Conservation (phyloP, 2,797 vertebrate species). For the Erpetoichthys calabaricus region DNA sequence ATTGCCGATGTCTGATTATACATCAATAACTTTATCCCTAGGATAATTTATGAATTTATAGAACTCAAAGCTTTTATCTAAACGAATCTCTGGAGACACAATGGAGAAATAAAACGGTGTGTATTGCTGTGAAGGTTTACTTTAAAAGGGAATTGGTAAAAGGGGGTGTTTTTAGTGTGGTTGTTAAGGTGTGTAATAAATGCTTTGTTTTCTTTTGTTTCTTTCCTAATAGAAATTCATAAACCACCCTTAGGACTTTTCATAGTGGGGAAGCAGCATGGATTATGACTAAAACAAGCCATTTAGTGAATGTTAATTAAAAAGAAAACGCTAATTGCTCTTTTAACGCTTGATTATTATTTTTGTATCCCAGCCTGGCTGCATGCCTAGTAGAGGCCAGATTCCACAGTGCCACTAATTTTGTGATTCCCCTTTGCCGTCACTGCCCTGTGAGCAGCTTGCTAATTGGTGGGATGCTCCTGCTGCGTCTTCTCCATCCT, state of each 20-base stretch:
- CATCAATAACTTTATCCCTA: conserved; percentile 47
- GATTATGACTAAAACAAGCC: no score
- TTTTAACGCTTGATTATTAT: no score
- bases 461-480: conserved; percentile 68
- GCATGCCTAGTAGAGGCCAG: no score
- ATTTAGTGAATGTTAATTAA: no score
- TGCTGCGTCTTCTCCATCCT: conserved; percentile 52
- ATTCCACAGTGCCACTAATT: conserved; percentile 28
- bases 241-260: no score
- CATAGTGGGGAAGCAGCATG: no score
- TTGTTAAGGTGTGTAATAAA: conserved; percentile 17
- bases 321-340: no score
- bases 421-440: conserved; percentile 54
- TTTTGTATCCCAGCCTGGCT: no score
- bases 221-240: no score
- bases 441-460: conserved; percentile 39
- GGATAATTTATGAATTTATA: conserved; percentile 49
- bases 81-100: conserved; percentile 34
- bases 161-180: conserved; percentile 18
- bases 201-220: conserved; percentile 13
- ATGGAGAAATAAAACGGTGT: conserved; percentile 25
- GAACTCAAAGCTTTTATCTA: conserved; percentile 45
- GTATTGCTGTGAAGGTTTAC: conserved; percentile 21
- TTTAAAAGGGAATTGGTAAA: conserved; percentile 16
- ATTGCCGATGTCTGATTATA: conserved; percentile 47